Conservation (phyloP, 2,888 invertebrate genomes). For the Stegophylla sp. region DNA sequence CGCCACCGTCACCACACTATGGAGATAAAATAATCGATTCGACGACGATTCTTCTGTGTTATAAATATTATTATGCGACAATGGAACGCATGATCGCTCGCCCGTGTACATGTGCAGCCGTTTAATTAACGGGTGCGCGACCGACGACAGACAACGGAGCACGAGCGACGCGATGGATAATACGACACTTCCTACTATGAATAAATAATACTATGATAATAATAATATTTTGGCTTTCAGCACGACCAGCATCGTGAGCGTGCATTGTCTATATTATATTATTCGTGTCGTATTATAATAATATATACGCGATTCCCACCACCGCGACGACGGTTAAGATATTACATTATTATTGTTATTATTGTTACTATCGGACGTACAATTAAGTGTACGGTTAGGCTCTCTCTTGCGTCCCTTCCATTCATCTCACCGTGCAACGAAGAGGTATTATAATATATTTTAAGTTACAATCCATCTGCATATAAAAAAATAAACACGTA, state of each 20-base stretch:
- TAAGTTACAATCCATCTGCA: background rate
- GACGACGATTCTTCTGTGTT: conserved; percentile 10
- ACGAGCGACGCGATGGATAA: conserved; percentile 34
- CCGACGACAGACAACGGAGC: background rate
- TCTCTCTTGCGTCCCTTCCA: background rate
- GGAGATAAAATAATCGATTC: conserved; percentile 16
- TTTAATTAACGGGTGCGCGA: conserved; percentile 44
- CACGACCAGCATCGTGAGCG: too few relatives aligned
- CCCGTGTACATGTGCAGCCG: conserved; percentile 55
- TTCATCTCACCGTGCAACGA: too few relatives aligned
- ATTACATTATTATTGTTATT: conserved; percentile 26
- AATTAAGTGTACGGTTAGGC: background rate
- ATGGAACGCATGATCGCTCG: background rate
- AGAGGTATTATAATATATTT: background rate
- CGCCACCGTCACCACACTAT: background rate
- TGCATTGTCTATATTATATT: background rate
- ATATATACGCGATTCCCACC: background rate
- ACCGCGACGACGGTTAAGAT: background rate
- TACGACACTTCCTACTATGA: conserved; percentile 18
- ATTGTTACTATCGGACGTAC: conserved; percentile 16
- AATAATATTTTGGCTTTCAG: background rate
- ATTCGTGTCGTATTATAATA: background rate
- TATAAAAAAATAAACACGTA: background rate
- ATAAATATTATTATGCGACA: background rate
- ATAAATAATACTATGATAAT: background rate